These are phyloP conservation scores for Trachymyrmex cornetzi DNA, from an alignment of 1,140 invertebrate genomes.

Conservation along the genomic window DNA sequence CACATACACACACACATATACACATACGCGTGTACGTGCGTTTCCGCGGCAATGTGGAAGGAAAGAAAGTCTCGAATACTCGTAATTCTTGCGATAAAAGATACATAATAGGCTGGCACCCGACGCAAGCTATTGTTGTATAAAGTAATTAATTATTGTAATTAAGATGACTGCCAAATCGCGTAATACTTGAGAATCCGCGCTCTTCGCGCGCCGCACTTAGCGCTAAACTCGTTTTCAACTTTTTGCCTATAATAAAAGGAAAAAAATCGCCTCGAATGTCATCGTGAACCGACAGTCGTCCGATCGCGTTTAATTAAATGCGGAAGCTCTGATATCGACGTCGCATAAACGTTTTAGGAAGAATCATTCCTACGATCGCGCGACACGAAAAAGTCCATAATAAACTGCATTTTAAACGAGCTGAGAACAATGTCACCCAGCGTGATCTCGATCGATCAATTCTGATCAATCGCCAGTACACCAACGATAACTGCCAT, in stretches of 20 bases:
- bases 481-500: conserved; percentile 58
- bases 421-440: conserved; percentile 18
- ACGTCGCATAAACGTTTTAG: conserved; percentile 14
- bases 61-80: conserved; percentile 48
- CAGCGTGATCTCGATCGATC: conserved; percentile 36
- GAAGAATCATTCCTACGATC: conserved; percentile 10
- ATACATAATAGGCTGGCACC: conserved; percentile 37
- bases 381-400: conserved; percentile 2
- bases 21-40: not conserved
- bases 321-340: not conserved
- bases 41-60: conserved; percentile 23
- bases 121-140: conserved; percentile 63
- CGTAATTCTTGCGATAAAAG: conserved; percentile 56
- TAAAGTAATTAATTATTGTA: conserved; percentile 46
- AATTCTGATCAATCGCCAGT: not conserved
- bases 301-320: conserved; percentile 19
- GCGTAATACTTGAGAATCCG: conserved; percentile 16
- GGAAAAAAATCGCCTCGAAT: conserved; percentile 1
- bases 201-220: not conserved
- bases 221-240: conserved; percentile 21
- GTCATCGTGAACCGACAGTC: not conserved
- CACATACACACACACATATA: not conserved
- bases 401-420: conserved; percentile 26
- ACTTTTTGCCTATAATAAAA: not conserved
- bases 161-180: conserved; percentile 71